Evolutionary conservation across 2,888 invertebrate genomes (phyloP).

Genomic region (Cerastis rubricosa): DNA sequence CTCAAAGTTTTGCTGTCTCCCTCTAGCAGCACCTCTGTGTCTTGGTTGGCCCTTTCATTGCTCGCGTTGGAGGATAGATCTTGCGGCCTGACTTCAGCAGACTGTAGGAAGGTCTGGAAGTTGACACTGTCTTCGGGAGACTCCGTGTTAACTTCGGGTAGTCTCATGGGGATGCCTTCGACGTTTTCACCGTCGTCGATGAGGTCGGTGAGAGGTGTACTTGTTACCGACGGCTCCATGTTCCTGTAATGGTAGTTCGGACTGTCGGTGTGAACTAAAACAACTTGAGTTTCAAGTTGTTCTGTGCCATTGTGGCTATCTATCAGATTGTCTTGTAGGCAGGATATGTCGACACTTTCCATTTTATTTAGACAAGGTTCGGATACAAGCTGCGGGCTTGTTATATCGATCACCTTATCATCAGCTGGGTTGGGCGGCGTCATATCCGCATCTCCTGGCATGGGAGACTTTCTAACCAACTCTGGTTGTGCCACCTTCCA

Average conservation of each 20-base stretch:
- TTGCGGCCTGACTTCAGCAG: conserved; percentile 82
- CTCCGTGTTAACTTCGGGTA: conserved; percentile 70
- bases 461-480: conserved; percentile 80
- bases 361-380: conserved; percentile 80
- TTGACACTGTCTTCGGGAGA: conserved; percentile 68
- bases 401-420: conserved; percentile 65
- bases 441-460: conserved; percentile 70
- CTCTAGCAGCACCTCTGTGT: conserved; percentile 75
- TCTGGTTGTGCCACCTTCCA: conserved; percentile 85
- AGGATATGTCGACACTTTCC: conserved; percentile 85
- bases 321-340: conserved; percentile 77
- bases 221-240: conserved; percentile 82
- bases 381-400: conserved; percentile 73
- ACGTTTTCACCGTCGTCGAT: conserved; percentile 63
- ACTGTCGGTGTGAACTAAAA: conserved; percentile 72
- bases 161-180: conserved; percentile 73
- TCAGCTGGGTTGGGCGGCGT: conserved; percentile 74
- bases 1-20: conserved; percentile 76
- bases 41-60: conserved; percentile 66
- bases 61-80: conserved; percentile 74
- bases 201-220: conserved; percentile 79
- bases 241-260: conserved; percentile 76
- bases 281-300: conserved; percentile 62
- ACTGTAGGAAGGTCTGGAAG: conserved; percentile 79
- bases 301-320: conserved; percentile 70